A percentile compares a stretch with the other conserved stretches of the same genome.
phyloP scores from a whole-genome alignment of 2,888 invertebrate genomes.

The Tipula helvola region DNA sequence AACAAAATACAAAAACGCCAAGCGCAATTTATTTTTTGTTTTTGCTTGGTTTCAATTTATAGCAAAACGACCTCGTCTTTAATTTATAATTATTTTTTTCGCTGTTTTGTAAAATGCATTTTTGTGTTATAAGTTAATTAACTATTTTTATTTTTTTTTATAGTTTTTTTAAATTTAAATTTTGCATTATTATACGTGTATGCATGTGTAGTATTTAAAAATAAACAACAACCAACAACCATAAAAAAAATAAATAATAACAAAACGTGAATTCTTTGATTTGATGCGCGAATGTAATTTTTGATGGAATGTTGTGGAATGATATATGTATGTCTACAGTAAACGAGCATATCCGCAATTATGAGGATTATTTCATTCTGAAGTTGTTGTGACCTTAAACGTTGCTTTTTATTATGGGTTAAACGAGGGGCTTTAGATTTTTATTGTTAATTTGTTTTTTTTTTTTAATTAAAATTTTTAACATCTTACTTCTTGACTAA shows the following conservation, averaged over 20 bases:
- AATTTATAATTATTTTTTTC: neutral
- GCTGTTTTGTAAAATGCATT: slow-evolving; percentile 4
- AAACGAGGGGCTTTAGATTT: no score
- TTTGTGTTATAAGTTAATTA: slow-evolving; percentile 4
- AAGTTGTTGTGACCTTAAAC: no score
- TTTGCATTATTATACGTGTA: neutral
- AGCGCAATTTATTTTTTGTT: neutral
- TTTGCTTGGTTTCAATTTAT: neutral
- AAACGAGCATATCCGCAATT: no score
- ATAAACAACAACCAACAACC: neutral
- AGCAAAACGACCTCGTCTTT: slow-evolving; percentile 4
- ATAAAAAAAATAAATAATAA: neutral
- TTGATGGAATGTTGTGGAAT: neutral
- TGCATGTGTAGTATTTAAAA: neutral
- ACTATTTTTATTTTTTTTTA: neutral
- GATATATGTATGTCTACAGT: neutral
- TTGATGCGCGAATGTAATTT: neutral
- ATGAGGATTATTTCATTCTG: no score
- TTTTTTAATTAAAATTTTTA: no score
- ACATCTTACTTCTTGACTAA: no score
- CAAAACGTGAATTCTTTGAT: neutral
- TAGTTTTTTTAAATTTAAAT: neutral
- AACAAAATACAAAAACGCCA: neutral
- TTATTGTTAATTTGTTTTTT: no score
- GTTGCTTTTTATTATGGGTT: no score